A percentile compares a stretch with the other conserved stretches of the same genome.
phyloP scores from a whole-genome alignment of 1,140 invertebrate genomes.

The Drosophila parvula region DNA sequence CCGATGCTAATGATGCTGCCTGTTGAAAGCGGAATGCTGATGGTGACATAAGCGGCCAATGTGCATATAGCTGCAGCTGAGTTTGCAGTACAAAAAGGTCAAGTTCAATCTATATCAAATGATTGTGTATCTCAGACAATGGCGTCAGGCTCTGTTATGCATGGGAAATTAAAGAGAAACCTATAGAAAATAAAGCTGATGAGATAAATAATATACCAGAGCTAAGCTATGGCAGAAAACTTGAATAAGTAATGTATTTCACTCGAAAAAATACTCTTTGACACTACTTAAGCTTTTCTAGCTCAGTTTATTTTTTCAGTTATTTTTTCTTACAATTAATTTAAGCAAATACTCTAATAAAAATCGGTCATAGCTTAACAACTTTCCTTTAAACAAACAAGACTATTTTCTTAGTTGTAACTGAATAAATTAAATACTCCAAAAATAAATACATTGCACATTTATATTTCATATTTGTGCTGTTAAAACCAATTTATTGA shows the following conservation, averaged over 20 bases:
- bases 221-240: background rate
- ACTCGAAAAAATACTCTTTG: background rate
- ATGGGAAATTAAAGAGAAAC: background rate
- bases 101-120: slow-evolving; percentile 29
- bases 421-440: background rate
- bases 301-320: no score
- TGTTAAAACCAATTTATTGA: background rate
- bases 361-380: background rate
- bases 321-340: background rate
- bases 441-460: background rate
- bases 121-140: background rate
- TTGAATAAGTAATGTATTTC: background rate
- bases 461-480: background rate
- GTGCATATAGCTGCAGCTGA: slow-evolving; percentile 15
- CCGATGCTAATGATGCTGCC: slow-evolving; percentile 39
- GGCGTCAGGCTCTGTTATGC: background rate
- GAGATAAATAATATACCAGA: background rate
- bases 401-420: background rate
- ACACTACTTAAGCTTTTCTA: background rate
- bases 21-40: background rate
- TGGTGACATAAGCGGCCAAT: slow-evolving; percentile 44
- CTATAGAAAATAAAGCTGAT: background rate
- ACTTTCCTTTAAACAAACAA: background rate
- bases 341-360: background rate
- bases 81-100: slow-evolving; percentile 31